Percentiles rank a stretch among this genome's conserved stretches.
phyloP scores from a whole-genome alignment of 2,797 vertebrate species.

The Geotrypetes seraphini region DNA sequence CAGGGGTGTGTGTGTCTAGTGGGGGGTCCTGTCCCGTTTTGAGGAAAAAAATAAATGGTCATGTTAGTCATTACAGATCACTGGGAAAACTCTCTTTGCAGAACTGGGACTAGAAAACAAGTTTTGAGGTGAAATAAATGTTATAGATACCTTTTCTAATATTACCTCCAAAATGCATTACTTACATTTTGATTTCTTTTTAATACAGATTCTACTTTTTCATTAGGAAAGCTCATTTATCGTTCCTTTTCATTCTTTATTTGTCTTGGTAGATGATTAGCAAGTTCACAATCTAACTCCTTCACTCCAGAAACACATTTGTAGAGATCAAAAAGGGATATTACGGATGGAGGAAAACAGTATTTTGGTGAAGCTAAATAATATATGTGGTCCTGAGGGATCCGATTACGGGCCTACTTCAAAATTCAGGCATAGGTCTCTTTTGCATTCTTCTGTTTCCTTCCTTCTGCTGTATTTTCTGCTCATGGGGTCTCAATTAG shows the following conservation, averaged over 20 bases:
- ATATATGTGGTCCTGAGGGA: constrained; percentile 49
- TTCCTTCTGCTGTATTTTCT: background rate
- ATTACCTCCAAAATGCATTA: no score
- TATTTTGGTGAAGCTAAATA: constrained; percentile 68
- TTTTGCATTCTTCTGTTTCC: background rate
- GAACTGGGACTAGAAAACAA: constrained; percentile 17
- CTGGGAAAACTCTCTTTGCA: constrained; percentile 26
- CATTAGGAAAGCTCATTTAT: background rate
- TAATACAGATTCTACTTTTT: background rate
- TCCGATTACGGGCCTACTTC: constrained; percentile 1
- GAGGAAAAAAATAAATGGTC: no score
- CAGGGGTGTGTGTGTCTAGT: no score
- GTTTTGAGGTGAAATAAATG: constrained; percentile 33
- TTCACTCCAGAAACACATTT: constrained; percentile 60
- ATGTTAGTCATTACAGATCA: constrained; percentile 17
- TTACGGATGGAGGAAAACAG: constrained; percentile 64
- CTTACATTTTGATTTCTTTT: background rate
- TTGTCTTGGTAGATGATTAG: constrained; percentile 44
- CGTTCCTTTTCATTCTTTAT: constrained; percentile 15
- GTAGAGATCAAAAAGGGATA: constrained; percentile 64
- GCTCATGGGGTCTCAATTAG: no score
- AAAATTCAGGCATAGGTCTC: background rate
- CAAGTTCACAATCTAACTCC: constrained; percentile 28
- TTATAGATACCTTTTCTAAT: no score
- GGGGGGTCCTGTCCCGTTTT: no score